Conservation (phyloP, 2,797 vertebrate genomes). For the Sebastes glaucus region DNA sequence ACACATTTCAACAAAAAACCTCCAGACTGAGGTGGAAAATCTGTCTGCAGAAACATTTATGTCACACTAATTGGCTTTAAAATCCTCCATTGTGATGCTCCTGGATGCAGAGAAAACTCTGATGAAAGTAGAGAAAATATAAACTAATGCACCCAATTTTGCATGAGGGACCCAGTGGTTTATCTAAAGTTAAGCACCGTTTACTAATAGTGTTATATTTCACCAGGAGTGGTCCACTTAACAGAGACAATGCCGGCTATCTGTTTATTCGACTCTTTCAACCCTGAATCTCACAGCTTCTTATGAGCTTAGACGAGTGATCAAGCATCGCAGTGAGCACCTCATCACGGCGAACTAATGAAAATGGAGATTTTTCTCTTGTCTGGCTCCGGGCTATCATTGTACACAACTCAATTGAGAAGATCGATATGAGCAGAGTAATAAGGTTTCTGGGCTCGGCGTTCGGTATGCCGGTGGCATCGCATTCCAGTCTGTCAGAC, state of each 20-base stretch:
- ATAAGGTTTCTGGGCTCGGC: constrained; percentile 4
- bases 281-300: constrained; percentile 8
- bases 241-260: not conserved
- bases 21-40: not conserved
- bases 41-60: not conserved
- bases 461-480: constrained; percentile 13
- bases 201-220: not conserved
- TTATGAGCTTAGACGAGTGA: constrained; percentile 25
- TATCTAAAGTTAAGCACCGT: not conserved
- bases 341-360: constrained; percentile 43
- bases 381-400: constrained; percentile 11
- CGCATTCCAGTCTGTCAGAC: constrained; percentile 25
- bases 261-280: not conserved
- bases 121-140: not conserved
- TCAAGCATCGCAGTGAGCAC: constrained; percentile 8
- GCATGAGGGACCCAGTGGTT: not conserved
- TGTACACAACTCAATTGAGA: constrained; percentile 24
- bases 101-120: not conserved
- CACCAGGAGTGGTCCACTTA: not conserved
- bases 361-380: constrained; percentile 29
- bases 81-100: not conserved
- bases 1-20: not conserved
- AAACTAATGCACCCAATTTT: not conserved
- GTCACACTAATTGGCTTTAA: not conserved
- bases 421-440: constrained; percentile 42